Percentiles rank a stretch among this genome's conserved stretches.
Evolutionary conservation across 2,888 invertebrate species (phyloP).

Genomic region (Drosophila limbata): DNA sequence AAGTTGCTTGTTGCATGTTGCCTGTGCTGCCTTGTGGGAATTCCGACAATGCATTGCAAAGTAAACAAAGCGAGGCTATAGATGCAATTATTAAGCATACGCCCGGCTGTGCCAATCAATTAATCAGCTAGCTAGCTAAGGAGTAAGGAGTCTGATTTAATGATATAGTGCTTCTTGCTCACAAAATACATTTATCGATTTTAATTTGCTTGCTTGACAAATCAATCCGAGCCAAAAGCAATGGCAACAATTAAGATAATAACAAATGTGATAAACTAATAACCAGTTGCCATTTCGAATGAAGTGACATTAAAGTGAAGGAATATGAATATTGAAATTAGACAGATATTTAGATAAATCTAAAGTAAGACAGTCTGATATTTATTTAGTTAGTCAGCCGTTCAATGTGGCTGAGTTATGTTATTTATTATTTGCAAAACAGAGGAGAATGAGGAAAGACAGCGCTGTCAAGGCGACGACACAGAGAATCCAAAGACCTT

Average conservation of each 20-base stretch:
- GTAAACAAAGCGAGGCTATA: slow-evolving; percentile 19
- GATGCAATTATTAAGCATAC: slow-evolving; percentile 40
- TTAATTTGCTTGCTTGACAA: slow-evolving; percentile 62
- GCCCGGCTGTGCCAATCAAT: slow-evolving; percentile 20
- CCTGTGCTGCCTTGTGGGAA: not conserved
- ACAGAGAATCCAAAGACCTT: slow-evolving; percentile 9
- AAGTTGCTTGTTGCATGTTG: too few species aligned
- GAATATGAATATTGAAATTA: slow-evolving; percentile 28
- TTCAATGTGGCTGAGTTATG: slow-evolving; percentile 14
- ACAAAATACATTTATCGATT: slow-evolving; percentile 53
- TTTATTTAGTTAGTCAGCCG: not conserved
- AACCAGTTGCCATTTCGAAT: not conserved
- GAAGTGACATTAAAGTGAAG: not conserved
- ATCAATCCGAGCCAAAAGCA: slow-evolving; percentile 51
- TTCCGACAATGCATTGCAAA: slow-evolving; percentile 12
- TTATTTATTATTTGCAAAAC: slow-evolving; percentile 29
- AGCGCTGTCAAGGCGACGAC: slow-evolving; percentile 8
- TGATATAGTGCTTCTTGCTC: slow-evolving; percentile 43
- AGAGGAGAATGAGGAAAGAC: not conserved
- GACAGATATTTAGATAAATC: not conserved
- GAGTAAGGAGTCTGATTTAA: slow-evolving; percentile 11
- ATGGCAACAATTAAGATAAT: slow-evolving; percentile 4
- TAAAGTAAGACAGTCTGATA: not conserved
- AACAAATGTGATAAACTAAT: not conserved
- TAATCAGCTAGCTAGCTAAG: not conserved